Evolutionary conservation across 1,140 invertebrate species (phyloP), one percentile per base, ranked within the genome.

Genomic region (Zeugodacus cucurbitae): DNA sequence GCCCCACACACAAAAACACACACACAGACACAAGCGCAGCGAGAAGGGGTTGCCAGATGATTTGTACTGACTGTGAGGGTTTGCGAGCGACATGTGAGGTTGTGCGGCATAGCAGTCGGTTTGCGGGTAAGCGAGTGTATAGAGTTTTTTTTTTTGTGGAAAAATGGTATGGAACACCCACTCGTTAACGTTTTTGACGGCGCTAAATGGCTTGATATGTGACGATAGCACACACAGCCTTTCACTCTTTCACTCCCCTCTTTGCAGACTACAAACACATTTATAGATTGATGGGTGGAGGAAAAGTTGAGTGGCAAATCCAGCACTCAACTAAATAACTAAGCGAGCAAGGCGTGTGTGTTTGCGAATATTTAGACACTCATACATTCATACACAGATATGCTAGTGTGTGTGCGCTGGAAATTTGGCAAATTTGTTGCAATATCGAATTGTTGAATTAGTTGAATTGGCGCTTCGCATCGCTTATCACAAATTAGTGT

Each of bases 401-500:
- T 58, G 20, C 14, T 1, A 14, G 57, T 59, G 8, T 26, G 74
- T 48, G 41, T 82, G 41, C 48, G 22, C 58, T 26, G 74, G 41
- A 37, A 48, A 44, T 82, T 34, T 82, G 22, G 32, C n/a, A 26
- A 48, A 82, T 82, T 82, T 48, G 41, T 82, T 82, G 74, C 41
- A 48, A 82, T 82, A 82, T 48, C 74, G 74, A 82, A 82, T 82
- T 48, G 74, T 48, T 82, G 74, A 26, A 82, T 82, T 82, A 48
- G n/a, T 82, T 82, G 22, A 82, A 82, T 82, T 82, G 74, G 74
- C n/a, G 74, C 74, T 37, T 37, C 67, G 67, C 34, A 34, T 37
- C 17, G 67, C 32, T 82, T 82, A 20, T n/a, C 22, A 54, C 74
- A 82, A 48, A 82, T 82, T 48, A 82, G 41, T 48, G 74, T 82